These are phyloP conservation scores for Uloborus plumipes DNA, from an alignment of 2,888 invertebrate genomes.

Conservation along the genomic window DNA sequence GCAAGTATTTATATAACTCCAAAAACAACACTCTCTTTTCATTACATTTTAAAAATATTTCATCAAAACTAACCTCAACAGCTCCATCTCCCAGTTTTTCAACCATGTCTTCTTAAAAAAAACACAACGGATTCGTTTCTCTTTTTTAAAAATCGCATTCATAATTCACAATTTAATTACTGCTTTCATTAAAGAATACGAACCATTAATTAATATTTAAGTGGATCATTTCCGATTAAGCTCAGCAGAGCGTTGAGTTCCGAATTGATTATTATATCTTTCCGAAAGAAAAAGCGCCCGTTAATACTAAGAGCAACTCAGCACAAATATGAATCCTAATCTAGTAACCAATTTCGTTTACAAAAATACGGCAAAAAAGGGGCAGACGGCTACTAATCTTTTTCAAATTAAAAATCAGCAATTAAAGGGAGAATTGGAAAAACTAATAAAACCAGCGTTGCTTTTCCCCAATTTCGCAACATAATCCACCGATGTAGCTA, in stretches of 20 bases:
- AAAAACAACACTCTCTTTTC: too few relatives aligned
- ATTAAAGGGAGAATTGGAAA: conserved; percentile 36
- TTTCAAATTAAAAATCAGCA: conserved; percentile 43
- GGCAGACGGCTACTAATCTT: conserved; percentile 27
- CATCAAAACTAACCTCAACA: too few relatives aligned
- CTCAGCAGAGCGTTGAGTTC: conserved; percentile 52
- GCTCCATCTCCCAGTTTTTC: not conserved
- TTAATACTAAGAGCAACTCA: conserved; percentile 50
- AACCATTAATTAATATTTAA: conserved; percentile 63
- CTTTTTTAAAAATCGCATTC: conserved; percentile 29
- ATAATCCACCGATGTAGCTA: conserved; percentile 52
- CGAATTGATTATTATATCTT: conserved; percentile 44
- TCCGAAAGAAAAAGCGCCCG: conserved; percentile 33
- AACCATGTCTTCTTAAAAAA: not conserved
- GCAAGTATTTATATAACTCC: too few relatives aligned
- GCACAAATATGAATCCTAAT: conserved; percentile 55
- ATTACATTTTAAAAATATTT: too few relatives aligned
- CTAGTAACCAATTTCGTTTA: conserved; percentile 42
- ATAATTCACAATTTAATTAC: conserved; percentile 64
- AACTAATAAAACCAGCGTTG: conserved; percentile 14
- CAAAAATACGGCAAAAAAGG: conserved; percentile 53
- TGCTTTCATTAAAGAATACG: conserved; percentile 58
- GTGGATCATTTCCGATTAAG: conserved; percentile 53
- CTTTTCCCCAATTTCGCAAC: not conserved
- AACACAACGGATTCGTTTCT: conserved; percentile 26